phyloP scores from a whole-genome alignment of 2,888 invertebrate genomes.

The Hypena proboscidalis region DNA sequence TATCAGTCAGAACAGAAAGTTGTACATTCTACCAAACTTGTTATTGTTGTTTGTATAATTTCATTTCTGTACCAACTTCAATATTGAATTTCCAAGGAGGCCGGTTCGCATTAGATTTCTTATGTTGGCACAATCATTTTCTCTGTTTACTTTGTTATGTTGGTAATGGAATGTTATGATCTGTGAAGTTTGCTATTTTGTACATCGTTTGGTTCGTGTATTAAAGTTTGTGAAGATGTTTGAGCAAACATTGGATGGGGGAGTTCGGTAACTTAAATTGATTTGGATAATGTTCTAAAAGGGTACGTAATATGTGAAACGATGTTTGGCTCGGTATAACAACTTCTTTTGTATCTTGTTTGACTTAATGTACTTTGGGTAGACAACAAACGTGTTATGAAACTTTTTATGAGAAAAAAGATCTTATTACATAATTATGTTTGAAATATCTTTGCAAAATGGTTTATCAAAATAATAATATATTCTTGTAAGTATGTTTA shows the following conservation, averaged over 20 bases:
- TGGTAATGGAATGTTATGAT: slow-evolving; percentile 44
- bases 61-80: slow-evolving; percentile 54
- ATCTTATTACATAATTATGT: no score
- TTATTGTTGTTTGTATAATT: slow-evolving; percentile 55
- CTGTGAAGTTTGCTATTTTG: slow-evolving; percentile 33
- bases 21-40: slow-evolving; percentile 37
- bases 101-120: slow-evolving; percentile 43
- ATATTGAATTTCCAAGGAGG: slow-evolving; percentile 56
- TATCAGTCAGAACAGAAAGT: slow-evolving; percentile 35
- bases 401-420: no score
- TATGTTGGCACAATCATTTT: slow-evolving; percentile 45
- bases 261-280: slow-evolving; percentile 20
- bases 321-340: no score
- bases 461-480: no score
- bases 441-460: no score
- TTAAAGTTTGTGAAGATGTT: slow-evolving; percentile 20
- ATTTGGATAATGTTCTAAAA: slow-evolving; percentile 3
- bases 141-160: slow-evolving; percentile 43
- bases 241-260: slow-evolving; percentile 23
- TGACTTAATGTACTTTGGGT: no score
- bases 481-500: no score
- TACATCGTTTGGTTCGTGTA: slow-evolving; percentile 7
- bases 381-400: no score
- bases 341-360: no score
- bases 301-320: slow-evolving; percentile 2